Conservation (phyloP, 2,797 vertebrate genomes). For the Ataeniobius toweri region DNA sequence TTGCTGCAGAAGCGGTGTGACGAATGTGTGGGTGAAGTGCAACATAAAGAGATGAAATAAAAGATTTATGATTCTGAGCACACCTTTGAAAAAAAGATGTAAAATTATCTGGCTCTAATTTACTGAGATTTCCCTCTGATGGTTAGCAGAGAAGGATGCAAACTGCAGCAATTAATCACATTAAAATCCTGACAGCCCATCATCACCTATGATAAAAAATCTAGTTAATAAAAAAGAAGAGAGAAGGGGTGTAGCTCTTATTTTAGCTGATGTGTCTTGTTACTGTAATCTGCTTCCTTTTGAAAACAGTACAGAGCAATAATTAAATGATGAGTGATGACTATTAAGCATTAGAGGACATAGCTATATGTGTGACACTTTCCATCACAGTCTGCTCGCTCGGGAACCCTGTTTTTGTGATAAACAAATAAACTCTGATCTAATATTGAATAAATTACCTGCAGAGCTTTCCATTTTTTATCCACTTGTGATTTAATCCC, state of each 20-base stretch:
- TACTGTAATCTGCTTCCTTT: conserved; percentile 36
- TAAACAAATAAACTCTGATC: background rate
- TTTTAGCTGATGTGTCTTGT: conserved; percentile 34
- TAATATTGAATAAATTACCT: conserved; percentile 7
- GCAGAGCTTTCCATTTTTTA: background rate
- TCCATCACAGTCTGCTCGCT: background rate
- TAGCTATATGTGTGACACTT: conserved; percentile 7
- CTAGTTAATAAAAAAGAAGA: conserved; percentile 34
- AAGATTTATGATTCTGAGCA: conserved; percentile 38
- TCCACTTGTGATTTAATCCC: background rate
- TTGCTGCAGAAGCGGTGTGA: conserved; percentile 32
- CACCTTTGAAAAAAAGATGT: conserved; percentile 38
- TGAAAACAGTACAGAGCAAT: conserved; percentile 29
- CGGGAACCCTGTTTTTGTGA: background rate
- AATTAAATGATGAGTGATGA: conserved; percentile 37
- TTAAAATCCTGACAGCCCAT: conserved; percentile 40
- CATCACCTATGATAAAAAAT: conserved; percentile 30
- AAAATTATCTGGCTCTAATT: conserved; percentile 47
- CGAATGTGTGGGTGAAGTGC: conserved; percentile 45
- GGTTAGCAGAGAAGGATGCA: conserved; percentile 38
- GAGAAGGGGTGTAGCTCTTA: conserved; percentile 17
- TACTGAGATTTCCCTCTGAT: conserved; percentile 41
- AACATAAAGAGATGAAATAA: conserved; percentile 46
- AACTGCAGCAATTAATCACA: conserved; percentile 49
- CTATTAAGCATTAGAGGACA: conserved; percentile 20